Conservation (phyloP, 1,140 invertebrate species). For the Conus ventricosus region DNA sequence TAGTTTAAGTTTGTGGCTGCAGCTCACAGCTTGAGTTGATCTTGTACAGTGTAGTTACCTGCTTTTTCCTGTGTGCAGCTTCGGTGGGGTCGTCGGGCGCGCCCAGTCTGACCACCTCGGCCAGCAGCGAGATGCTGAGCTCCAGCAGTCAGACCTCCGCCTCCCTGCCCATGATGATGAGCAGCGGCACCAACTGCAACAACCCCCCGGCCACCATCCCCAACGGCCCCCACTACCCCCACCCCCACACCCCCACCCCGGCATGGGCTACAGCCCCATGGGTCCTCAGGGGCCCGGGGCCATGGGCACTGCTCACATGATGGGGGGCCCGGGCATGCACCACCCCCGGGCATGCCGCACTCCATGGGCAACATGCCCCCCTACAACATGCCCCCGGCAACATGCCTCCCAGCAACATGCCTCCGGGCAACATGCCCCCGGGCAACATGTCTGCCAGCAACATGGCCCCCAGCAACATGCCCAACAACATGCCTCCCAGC, state of each 20-base stretch:
- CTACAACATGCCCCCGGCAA: conserved; percentile 42
- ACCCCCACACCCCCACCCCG: conserved; percentile 29
- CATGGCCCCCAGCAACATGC: conserved; percentile 35
- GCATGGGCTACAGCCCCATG: conserved; percentile 33
- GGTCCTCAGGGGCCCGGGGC: conserved; percentile 30
- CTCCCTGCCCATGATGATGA: conserved; percentile 30
- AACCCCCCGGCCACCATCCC: conserved; percentile 40
- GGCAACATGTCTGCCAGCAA: conserved; percentile 41
- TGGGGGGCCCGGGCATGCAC: conserved; percentile 35
- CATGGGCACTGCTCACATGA: conserved; percentile 16
- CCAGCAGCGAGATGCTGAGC: conserved; percentile 60
- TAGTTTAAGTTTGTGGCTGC: no score
- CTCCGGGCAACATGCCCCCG: conserved; percentile 31
- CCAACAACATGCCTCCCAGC: background rate
- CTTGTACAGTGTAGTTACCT: no score
- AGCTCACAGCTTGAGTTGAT: no score
- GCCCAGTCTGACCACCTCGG: conserved; percentile 70
- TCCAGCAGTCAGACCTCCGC: conserved; percentile 33
- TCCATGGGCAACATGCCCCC: conserved; percentile 25
- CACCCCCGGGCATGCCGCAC: conserved; percentile 35
- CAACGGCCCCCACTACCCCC: conserved; percentile 40
- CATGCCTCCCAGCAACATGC: conserved; percentile 36
- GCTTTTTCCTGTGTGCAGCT: conserved; percentile 39
- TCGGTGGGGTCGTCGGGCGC: conserved; percentile 64
- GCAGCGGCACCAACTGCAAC: conserved; percentile 55